Evolutionary conservation across 2,113 vertebrate species (phyloP).

Genomic region (Corvus hawaiiensis): DNA sequence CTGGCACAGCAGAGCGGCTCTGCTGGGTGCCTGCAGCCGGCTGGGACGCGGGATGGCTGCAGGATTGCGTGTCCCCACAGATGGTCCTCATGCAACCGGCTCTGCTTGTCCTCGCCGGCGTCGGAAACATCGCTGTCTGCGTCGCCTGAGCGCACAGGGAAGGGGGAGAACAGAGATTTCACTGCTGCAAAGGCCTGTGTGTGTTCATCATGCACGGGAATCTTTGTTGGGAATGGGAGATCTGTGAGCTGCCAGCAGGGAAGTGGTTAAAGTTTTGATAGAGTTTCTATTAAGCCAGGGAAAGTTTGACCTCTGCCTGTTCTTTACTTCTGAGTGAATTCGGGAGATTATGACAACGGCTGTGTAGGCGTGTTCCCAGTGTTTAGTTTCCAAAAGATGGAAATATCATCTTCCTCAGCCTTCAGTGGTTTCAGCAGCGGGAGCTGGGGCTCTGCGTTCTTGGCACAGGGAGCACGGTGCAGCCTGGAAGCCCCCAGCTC

Average conservation of each 20-base stretch:
- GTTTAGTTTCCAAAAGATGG: conserved; percentile 61
- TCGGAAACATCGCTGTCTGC: background rate
- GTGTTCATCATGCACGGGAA: background rate
- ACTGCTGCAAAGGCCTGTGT: background rate
- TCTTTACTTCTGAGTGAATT: conserved; percentile 42
- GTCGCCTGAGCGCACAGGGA: background rate
- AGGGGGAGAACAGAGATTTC: background rate
- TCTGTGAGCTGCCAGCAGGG: background rate
- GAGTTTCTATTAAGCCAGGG: conserved; percentile 20
- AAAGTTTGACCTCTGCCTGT: conserved; percentile 39
- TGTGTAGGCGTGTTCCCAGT: conserved; percentile 56
- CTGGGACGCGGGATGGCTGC: rapidly evolving
- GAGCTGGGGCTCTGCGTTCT: background rate
- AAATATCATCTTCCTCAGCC: conserved; percentile 53
- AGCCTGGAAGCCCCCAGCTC: background rate
- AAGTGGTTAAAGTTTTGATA: conserved; percentile 53
- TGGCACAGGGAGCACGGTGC: background rate
- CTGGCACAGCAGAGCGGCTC: background rate
- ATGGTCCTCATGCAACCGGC: background rate
- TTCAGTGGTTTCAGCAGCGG: background rate
- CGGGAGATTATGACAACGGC: conserved; percentile 59
- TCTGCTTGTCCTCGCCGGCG: background rate
- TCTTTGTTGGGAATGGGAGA: background rate
- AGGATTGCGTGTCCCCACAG: background rate
- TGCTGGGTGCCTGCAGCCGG: background rate